These are phyloP conservation scores for Stichodactyla helianthus DNA, from an alignment of 64 coral and sea anemone genomes.

Conservation along the genomic window DNA sequence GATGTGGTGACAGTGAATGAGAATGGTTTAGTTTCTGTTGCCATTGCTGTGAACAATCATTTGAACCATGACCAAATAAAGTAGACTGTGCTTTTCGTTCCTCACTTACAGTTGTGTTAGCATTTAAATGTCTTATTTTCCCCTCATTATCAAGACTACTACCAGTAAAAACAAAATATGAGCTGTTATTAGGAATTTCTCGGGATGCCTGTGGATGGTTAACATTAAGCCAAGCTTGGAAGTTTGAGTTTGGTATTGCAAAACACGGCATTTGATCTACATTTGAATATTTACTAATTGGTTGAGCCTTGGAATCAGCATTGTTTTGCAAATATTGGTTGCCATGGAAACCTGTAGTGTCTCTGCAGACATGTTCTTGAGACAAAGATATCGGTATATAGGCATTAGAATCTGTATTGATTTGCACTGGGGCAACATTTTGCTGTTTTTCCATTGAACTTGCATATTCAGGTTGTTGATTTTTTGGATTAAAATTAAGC, in stretches of 20 bases:
- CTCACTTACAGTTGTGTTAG: neutral
- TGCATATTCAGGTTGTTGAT: neutral
- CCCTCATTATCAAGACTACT: neutral
- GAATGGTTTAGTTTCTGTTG: neutral
- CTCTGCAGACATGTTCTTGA: neutral
- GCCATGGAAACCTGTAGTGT: neutral
- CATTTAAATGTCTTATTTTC: neutral
- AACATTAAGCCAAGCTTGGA: slow-evolving; percentile 17
- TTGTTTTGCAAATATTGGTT: neutral
- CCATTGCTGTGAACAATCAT: neutral
- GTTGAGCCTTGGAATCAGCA: neutral
- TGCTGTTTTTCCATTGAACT: neutral
- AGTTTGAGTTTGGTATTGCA: slow-evolving; percentile 20
- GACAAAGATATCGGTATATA: neutral
- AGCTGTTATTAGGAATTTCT: neutral
- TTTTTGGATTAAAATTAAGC: neutral
- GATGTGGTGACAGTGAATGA: neutral
- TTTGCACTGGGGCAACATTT: neutral
- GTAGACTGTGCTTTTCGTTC: neutral
- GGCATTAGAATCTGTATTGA: neutral
- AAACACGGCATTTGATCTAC: neutral
- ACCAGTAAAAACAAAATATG: neutral
- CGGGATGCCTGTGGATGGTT: neutral
- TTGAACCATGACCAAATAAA: neutral
- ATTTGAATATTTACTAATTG: neutral